Percentiles rank a stretch among this genome's conserved stretches.
phyloP scores from a whole-genome alignment of 2,113 vertebrate genomes.

The Ceratotherium simum region DNA sequence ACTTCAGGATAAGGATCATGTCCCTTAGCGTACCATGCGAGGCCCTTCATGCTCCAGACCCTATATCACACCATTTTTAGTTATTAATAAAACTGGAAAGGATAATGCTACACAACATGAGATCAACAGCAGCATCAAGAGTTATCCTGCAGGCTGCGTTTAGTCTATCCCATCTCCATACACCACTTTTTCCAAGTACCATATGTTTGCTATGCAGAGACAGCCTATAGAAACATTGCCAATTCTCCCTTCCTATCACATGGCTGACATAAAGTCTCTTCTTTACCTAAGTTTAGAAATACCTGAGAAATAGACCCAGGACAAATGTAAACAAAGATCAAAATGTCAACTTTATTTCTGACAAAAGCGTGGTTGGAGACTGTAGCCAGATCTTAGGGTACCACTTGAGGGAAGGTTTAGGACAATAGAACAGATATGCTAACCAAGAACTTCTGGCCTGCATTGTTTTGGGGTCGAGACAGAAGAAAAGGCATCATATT shows the following conservation, averaged over 20 bases:
- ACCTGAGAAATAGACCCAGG: not conserved
- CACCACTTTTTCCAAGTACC: too few species aligned
- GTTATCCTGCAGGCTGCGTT: not conserved
- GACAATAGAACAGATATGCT: not conserved
- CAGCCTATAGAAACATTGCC: not conserved
- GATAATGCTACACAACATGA: not conserved
- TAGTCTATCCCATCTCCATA: not conserved
- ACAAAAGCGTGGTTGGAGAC: not conserved
- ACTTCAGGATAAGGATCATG: not conserved
- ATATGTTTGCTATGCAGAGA: not conserved
- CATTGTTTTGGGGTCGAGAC: not conserved
- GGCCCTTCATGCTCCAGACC: not conserved
- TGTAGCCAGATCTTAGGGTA: not conserved
- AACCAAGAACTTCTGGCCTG: not conserved
- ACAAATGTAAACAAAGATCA: not conserved
- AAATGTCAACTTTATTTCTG: not conserved
- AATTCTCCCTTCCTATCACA: not conserved
- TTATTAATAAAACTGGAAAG: not conserved
- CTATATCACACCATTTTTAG: not conserved
- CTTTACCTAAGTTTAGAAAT: not conserved
- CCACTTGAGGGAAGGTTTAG: not conserved
- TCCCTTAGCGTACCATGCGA: not conserved
- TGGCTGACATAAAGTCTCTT: not conserved
- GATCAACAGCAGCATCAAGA: not conserved
- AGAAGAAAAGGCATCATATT: not conserved